Evolutionary conservation across 2,797 vertebrate genomes (phyloP).

Genomic region (Amazona finschi): DNA sequence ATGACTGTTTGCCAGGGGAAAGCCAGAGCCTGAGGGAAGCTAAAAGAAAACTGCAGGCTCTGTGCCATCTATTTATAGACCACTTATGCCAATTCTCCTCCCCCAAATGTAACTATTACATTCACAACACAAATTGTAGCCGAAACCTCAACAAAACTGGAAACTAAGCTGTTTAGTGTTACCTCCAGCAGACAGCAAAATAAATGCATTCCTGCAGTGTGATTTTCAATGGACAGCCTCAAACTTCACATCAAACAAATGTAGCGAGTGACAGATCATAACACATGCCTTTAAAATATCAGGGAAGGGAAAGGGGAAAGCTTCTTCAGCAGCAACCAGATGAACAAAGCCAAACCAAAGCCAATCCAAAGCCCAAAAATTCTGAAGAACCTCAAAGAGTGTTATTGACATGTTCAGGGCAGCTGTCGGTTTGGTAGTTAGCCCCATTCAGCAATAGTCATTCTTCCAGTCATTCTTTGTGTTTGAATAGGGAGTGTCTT

Average conservation of each 20-base stretch:
- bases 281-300: neutral
- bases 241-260: constrained; percentile 28
- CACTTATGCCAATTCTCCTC: neutral
- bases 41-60: neutral
- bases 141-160: neutral
- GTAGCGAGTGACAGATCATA: constrained; percentile 7
- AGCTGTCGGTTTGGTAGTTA: neutral
- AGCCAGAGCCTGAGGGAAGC: neutral
- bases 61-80: neutral
- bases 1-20: neutral
- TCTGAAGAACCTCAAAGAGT: neutral
- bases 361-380: neutral
- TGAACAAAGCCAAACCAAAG: neutral
- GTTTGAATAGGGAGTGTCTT: neutral
- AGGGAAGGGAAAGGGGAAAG: constrained; percentile 7
- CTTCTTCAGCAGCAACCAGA: constrained; percentile 16
- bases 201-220: neutral
- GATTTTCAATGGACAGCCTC: neutral
- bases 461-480: neutral
- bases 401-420: neutral
- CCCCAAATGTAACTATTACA: neutral
- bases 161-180: neutral
- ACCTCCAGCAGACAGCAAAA: constrained; percentile 35
- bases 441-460: neutral
- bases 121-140: neutral